Conservation (phyloP, 2,113 vertebrate species). For the Procavia capensis region DNA sequence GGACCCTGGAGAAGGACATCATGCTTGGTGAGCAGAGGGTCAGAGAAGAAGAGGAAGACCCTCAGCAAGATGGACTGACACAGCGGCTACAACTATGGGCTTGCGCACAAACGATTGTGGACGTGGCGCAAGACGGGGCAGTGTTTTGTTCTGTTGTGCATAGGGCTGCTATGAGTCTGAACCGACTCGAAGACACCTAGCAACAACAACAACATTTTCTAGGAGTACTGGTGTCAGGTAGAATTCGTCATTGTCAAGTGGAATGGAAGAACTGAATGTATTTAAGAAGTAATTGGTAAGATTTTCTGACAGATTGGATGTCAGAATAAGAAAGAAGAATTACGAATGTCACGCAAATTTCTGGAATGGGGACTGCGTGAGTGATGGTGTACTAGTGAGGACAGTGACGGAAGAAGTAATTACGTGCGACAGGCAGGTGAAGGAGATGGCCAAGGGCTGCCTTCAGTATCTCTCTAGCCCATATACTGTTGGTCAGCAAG, state of each 20-base stretch:
- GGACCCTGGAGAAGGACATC: no score
- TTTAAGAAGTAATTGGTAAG: not conserved
- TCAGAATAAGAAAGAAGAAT: slow-evolving; percentile 19
- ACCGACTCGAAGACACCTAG: no score
- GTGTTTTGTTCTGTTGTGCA: no score
- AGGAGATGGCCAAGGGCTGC: not conserved
- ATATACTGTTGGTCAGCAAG: not conserved
- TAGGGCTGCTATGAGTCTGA: no score
- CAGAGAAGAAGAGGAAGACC: no score
- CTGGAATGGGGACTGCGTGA: not conserved
- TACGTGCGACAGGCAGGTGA: not conserved
- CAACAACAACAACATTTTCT: no score
- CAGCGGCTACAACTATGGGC: no score
- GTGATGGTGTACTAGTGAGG: not conserved
- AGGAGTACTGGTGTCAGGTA: not conserved
- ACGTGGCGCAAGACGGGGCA: no score
- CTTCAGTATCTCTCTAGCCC: not conserved
- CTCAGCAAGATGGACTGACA: no score
- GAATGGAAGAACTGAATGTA: not conserved
- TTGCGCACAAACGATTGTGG: no score
- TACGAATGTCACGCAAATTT: not conserved
- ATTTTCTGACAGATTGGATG: slow-evolving; percentile 14
- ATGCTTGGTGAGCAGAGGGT: no score
- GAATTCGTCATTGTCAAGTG: not conserved
- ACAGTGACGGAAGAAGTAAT: not conserved